These are phyloP conservation scores for Sarotherodon lohbergeri DNA, from an alignment of 2,113 vertebrate species.

Conservation along the genomic window DNA sequence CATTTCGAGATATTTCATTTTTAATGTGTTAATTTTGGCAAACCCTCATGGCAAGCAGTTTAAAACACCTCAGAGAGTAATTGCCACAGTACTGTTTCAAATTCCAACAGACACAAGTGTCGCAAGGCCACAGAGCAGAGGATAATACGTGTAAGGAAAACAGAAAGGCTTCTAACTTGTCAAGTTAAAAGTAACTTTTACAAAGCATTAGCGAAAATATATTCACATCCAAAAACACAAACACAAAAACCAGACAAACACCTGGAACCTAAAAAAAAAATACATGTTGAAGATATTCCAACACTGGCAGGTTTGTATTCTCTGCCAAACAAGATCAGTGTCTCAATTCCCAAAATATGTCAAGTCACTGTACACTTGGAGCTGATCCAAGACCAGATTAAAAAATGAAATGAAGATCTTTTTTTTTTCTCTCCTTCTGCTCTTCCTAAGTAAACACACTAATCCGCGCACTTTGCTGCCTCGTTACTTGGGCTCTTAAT, in stretches of 20 bases:
- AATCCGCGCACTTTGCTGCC: slow-evolving; percentile 72
- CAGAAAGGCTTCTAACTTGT: background rate
- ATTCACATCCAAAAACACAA: background rate
- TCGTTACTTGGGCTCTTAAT: slow-evolving; percentile 75
- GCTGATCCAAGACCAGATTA: slow-evolving; percentile 58
- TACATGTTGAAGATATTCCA: background rate
- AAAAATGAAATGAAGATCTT: slow-evolving; percentile 61
- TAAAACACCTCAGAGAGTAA: background rate
- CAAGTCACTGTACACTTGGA: slow-evolving; percentile 61
- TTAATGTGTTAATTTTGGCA: background rate
- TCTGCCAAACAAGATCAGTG: slow-evolving; percentile 34
- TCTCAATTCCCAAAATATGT: slow-evolving; percentile 53
- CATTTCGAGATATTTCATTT: background rate
- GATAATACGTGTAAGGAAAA: background rate
- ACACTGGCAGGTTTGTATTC: slow-evolving; percentile 16
- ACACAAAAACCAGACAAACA: background rate
- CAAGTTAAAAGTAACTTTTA: background rate
- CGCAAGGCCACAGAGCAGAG: background rate
- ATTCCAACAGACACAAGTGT: background rate
- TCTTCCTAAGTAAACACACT: slow-evolving; percentile 70
- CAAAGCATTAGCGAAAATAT: background rate
- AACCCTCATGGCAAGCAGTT: background rate
- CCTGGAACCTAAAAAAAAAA: background rate
- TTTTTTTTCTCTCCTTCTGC: background rate
- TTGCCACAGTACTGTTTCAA: background rate